Conservation (phyloP, 53 echinoderm and acorn worm species). For the Holothuria leucospilota region DNA sequence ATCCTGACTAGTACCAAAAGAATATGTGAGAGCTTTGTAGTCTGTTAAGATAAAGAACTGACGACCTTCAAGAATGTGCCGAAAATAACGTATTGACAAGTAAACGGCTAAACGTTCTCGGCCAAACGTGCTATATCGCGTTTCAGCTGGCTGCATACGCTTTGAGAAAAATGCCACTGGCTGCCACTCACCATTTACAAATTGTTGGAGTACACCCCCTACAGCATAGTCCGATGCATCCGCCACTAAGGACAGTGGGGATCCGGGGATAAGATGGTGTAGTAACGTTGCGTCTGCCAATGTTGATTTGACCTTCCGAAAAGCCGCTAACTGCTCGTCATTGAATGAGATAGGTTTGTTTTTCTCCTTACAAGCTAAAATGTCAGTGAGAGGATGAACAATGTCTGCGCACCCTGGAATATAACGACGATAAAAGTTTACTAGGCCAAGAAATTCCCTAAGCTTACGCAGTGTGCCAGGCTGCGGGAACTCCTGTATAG, state of each 20-base stretch:
- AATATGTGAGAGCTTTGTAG: too few species aligned
- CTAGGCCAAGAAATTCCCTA: slow-evolving; percentile 30
- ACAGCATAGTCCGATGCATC: not conserved
- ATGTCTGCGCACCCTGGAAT: not conserved
- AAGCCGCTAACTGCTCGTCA: too few species aligned
- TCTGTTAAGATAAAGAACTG: too few species aligned
- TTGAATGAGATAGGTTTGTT: too few species aligned
- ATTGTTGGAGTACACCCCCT: not conserved
- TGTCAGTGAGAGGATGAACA: not conserved
- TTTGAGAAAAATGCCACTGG: not conserved
- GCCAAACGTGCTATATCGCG: not conserved
- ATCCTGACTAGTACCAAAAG: too few species aligned
- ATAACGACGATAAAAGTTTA: slow-evolving; percentile 52
- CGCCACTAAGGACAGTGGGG: not conserved
- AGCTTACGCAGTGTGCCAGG: slow-evolving; percentile 21
- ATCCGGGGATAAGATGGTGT: not conserved
- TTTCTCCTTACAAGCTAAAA: not conserved
- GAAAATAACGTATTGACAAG: too few species aligned
- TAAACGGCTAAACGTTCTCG: too few species aligned
- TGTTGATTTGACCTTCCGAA: not conserved
- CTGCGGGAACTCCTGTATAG: slow-evolving; percentile 24
- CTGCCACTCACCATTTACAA: not conserved
- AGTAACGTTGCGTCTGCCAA: not conserved
- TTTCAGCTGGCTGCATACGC: not conserved
- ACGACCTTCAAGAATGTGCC: too few species aligned